Base-by-base conservation (phyloP, 2,888 invertebrate genomes). In the Perdita meconis region DNA sequence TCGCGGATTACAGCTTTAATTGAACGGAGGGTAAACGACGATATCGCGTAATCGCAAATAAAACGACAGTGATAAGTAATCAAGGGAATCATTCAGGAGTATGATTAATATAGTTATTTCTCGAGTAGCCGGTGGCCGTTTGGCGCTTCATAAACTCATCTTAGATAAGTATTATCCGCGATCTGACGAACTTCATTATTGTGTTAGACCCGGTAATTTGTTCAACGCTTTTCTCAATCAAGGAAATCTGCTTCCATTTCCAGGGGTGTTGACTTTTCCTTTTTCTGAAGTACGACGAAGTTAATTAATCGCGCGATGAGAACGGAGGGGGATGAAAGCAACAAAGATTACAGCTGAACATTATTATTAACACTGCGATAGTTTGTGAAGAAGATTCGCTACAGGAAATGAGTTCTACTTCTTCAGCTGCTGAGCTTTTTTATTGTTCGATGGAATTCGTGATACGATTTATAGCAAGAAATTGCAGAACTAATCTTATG, bases 41-140 rank as follows among this genome's bases (percentile, higher is more conserved):
- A n/a, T 59, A 47, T 40, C 68, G 57, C 24, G 44, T 66, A 69
- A 78, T 81, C 63, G 59, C 57, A 59, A 81, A 78, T 81, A 73
- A 72, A 68, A 47, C 51, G 60, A 63, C 59, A 65, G 38, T 47
- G 77, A 72, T 59, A 63, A 51, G 44, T 55, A 51, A 74, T 80
- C 68, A 42, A 22, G 70, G 42, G 22, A 44, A 50, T 53, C 56
- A 42, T 72, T 72, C 60, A 36, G n/a, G 24, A 13, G 10, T 68
- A 65, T 65, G 56, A 74, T 76, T 72, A 76, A 76, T 65, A 61
- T 47, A 36, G 66, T 72, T 66, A 56, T 72, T 55, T 40, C 36
- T 42, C 36, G 26, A 42, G 66, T n/a, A 55, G 38, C 64, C 16
- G 30, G 34, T 61, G 56, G 42, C 65, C 47, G 61, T 70, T 70